Conservation (phyloP, 2,888 invertebrate genomes). For the Osmoderma eremita region DNA sequence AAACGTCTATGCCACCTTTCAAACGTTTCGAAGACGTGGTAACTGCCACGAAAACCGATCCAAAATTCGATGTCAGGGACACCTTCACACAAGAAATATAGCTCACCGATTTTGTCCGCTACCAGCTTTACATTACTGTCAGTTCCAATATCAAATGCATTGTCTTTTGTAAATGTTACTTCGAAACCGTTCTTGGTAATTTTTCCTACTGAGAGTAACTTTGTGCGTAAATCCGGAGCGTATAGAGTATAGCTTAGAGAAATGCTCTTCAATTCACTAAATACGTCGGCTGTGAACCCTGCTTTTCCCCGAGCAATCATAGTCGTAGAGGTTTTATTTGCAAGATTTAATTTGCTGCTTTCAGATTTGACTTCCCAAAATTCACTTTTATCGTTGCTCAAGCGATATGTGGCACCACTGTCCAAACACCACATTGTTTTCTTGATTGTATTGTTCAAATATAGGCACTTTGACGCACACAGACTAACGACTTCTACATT, state of each 20-base stretch:
- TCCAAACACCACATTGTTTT: slow-evolving; percentile 39
- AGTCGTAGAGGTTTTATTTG: not conserved
- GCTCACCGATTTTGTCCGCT: slow-evolving; percentile 8
- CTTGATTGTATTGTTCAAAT: not conserved
- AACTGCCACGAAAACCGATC: slow-evolving; percentile 19
- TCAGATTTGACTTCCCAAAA: too few relatives aligned
- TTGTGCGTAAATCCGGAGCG: slow-evolving; percentile 35
- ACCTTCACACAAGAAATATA: not conserved
- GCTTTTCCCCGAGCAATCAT: slow-evolving; percentile 3
- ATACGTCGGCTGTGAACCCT: not conserved
- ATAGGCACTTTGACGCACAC: not conserved
- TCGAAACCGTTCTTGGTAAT: slow-evolving; percentile 14
- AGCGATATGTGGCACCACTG: slow-evolving; percentile 41
- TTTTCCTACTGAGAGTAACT: slow-evolving; percentile 37
- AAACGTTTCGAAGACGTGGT: too few relatives aligned
- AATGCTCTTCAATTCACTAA: not conserved
- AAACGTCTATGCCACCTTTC: too few relatives aligned
- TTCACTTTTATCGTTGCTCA: slow-evolving; percentile 36
- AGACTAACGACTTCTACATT: not conserved
- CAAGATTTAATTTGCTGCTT: too few relatives aligned
- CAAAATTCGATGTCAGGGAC: slow-evolving; percentile 42
- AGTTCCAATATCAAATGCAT: not conserved
- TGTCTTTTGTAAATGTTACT: slow-evolving; percentile 8
- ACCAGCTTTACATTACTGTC: not conserved
- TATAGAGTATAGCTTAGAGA: not conserved